These are phyloP conservation scores for Sebastes kiyomatsui DNA, from an alignment of 2,797 vertebrate genomes.

Conservation along the genomic window DNA sequence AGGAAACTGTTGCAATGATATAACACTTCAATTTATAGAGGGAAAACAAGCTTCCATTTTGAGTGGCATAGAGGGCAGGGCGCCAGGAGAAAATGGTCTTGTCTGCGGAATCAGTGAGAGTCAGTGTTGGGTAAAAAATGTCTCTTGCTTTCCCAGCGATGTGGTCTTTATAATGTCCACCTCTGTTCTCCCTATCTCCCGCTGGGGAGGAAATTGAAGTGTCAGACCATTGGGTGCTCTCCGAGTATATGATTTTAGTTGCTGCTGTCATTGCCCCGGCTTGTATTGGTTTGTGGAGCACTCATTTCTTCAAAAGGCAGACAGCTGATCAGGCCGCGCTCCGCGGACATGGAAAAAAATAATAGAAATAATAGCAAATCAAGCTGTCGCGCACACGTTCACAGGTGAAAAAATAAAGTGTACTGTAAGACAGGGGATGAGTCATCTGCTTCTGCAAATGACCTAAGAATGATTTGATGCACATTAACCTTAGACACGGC, in stretches of 20 bases:
- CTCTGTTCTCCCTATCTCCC: slow-evolving; percentile 77
- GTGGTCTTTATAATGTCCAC: slow-evolving; percentile 70
- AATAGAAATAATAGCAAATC: slow-evolving; percentile 36
- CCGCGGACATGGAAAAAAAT: slow-evolving; percentile 7
- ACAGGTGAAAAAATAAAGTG: not conserved
- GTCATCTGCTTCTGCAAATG: slow-evolving; percentile 26
- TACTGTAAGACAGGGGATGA: not conserved
- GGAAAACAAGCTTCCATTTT: slow-evolving; percentile 69
- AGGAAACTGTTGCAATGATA: slow-evolving; percentile 46
- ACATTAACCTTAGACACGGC: slow-evolving; percentile 14
- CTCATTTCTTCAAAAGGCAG: slow-evolving; percentile 62
- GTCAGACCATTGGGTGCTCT: slow-evolving; percentile 72
- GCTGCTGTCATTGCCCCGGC: slow-evolving; percentile 54
- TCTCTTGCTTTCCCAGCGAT: slow-evolving; percentile 55
- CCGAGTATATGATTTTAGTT: slow-evolving; percentile 72
- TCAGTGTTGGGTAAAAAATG: slow-evolving; percentile 66
- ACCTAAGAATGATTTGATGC: slow-evolving; percentile 30
- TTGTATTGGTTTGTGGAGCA: slow-evolving; percentile 61
- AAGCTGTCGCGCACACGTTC: not conserved
- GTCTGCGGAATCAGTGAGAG: slow-evolving; percentile 50
- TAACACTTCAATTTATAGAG: slow-evolving; percentile 58
- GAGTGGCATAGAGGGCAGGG: slow-evolving; percentile 45
- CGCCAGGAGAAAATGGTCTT: slow-evolving; percentile 69
- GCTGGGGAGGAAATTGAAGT: slow-evolving; percentile 81
- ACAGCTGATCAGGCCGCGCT: slow-evolving; percentile 45